These are phyloP conservation scores for Zingel zingel DNA, from an alignment of 2,113 vertebrate species.

Conservation along the genomic window DNA sequence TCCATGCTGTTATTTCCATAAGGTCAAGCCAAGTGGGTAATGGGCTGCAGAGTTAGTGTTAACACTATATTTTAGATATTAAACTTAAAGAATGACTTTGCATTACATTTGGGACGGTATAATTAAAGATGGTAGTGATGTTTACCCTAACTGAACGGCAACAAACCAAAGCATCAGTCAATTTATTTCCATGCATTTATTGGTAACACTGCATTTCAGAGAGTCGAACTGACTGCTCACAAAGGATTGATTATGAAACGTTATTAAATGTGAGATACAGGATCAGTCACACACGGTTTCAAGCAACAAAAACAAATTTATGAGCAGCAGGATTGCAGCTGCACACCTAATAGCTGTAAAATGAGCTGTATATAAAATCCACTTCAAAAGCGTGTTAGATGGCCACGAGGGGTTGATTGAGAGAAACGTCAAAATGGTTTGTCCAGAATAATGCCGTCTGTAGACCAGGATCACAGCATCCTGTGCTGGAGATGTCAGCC, in stretches of 20 bases:
- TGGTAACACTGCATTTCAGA: slow-evolving; percentile 53
- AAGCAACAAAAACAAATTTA: not conserved
- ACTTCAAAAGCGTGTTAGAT: slow-evolving; percentile 45
- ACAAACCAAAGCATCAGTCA: slow-evolving; percentile 20
- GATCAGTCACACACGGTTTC: slow-evolving; percentile 9
- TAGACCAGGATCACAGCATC: slow-evolving; percentile 15
- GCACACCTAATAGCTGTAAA: not conserved
- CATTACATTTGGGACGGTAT: not conserved
- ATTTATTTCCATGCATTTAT: slow-evolving; percentile 68
- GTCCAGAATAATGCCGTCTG: slow-evolving; percentile 9
- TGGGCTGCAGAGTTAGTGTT: not conserved
- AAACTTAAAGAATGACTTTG: not conserved
- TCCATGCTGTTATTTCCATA: slow-evolving; percentile 36
- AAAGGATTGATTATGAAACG: not conserved
- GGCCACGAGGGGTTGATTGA: slow-evolving; percentile 14
- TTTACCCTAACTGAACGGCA: not conserved
- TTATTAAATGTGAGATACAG: slow-evolving; percentile 7
- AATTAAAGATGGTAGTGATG: not conserved
- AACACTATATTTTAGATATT: not conserved
- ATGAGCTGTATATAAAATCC: slow-evolving; percentile 3
- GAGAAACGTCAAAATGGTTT: not conserved
- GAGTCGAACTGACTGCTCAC: not conserved
- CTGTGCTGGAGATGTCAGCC: slow-evolving; percentile 16
- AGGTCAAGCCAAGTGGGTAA: slow-evolving; percentile 30
- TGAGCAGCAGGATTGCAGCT: not conserved